A percentile compares a stretch with the other conserved stretches of the same genome.
phyloP scores from a whole-genome alignment of 2,888 invertebrate species.

The Atethmia centrago region DNA sequence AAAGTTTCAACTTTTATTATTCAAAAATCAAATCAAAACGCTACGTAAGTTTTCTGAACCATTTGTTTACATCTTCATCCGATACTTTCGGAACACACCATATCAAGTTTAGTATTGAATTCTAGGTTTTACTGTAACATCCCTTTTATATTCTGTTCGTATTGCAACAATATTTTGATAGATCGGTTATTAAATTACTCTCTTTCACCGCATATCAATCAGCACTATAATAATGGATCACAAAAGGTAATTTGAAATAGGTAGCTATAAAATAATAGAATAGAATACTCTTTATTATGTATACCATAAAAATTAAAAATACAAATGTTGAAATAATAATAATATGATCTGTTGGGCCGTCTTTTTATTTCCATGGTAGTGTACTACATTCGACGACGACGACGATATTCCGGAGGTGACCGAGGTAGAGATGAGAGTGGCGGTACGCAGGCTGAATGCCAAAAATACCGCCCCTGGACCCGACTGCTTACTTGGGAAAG shows the following conservation, averaged over 20 bases:
- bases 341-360: neutral
- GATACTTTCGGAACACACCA: neutral
- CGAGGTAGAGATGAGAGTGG: no score
- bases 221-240: conserved; percentile 5
- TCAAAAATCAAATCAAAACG: no score
- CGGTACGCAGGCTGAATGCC: no score
- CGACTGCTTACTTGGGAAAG: no score
- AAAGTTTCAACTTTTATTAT: no score
- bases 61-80: neutral
- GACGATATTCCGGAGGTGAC: no score
- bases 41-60: neutral
- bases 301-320: no score
- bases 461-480: no score
- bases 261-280: neutral
- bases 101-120: neutral
- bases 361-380: conserved; percentile 1
- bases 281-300: no score
- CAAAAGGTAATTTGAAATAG: conserved; percentile 13
- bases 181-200: conserved; percentile 11
- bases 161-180: conserved; percentile 2
- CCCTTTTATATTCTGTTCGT: neutral
- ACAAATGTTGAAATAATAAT: no score
- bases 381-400: no score
- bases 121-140: neutral
- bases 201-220: conserved; percentile 7